A percentile compares a stretch with the other conserved stretches of the same genome.
These are phyloP conservation scores for Oikopleura dioica DNA, from an alignment of 23 tunicate species.

Conservation along the genomic window DNA sequence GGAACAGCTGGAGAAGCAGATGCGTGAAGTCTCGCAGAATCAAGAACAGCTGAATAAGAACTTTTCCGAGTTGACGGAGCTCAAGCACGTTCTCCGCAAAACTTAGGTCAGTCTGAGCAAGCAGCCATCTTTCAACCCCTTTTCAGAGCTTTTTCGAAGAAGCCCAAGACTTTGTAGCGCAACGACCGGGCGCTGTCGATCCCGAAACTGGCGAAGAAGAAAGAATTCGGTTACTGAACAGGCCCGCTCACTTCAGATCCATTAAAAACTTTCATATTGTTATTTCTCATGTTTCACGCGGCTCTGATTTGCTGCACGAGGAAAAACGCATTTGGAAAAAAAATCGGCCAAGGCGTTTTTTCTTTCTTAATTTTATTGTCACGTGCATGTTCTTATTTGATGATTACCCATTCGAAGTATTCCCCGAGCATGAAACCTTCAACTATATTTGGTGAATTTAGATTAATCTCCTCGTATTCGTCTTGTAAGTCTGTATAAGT, in stretches of 20 bases:
- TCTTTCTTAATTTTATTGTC: not conserved
- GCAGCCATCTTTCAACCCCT: no score
- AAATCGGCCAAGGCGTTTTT: no score
- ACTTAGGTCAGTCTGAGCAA: no score
- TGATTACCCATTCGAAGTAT: not conserved
- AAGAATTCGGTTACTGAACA: not conserved
- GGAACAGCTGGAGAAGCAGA: conserved; percentile 35
- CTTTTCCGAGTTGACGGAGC: conserved; percentile 44
- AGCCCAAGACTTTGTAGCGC: not conserved
- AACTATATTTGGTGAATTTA: no score
- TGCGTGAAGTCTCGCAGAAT: conserved; percentile 40
- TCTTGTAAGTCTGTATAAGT: no score
- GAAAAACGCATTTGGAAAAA: no score
- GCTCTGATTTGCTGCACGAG: no score
- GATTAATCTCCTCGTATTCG: no score
- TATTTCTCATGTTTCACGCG: no score
- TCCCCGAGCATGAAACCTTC: no score
- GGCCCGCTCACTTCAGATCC: no score
- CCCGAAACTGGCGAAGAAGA: not conserved
- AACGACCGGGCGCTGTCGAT: not conserved
- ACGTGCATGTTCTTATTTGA: not conserved
- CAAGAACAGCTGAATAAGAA: conserved; percentile 34
- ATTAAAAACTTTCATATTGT: no score
- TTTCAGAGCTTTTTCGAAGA: not conserved
- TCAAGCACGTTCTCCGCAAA: conserved; percentile 44